Base-by-base conservation (phyloP, 2,888 invertebrate genomes). In the Chymomyza caudatula region DNA sequence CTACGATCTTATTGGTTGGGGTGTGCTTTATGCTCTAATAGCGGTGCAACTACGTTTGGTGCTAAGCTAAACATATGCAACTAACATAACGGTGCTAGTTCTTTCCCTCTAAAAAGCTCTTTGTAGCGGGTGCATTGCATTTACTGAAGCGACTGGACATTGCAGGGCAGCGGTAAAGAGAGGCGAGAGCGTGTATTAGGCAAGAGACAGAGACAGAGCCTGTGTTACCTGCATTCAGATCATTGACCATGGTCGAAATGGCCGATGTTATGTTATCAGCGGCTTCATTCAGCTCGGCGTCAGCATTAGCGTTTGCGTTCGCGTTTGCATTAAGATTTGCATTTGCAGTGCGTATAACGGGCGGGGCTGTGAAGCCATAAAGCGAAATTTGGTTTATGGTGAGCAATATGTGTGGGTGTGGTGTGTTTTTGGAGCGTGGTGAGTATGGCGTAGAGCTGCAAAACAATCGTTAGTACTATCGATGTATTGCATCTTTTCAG, bases 231-330 rank as follows among this genome's bases (percentile, higher is more conserved):
- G 97, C 96, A 91, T 98, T 98, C 61, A 98, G 93, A 92, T 99
- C 98, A 90, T 97, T 93, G 80, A 99, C 98, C 80, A 99, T 93
- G 23, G 97, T 97, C 42, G 98, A 97, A 98, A 99, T 98, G 70
- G 98, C 98, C 91, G 97, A 97, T 69, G 98, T 98, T 78, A 99
- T 98, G 25, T 97, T 98, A 91, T 98, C 98, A 52, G 98, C 98
- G 54, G 98, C 98, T 87, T 96, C 96, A 77, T 98, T 92, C 62
- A 99, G 93, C 91, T 98, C 98, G 88, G 96, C 96, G 91, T 98
- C 97, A 88, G 96, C 96, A 61, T 64, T 73, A 56, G 78, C 70
- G 76, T 98, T 98, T 88, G 96, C 95, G 91, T 97, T 97, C 88
- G 96, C 96, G 64, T 77, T 42, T 63, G 54, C 64, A 68, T n/a